Evolutionary conservation across 64 coral and sea anemone species (phyloP).

Genomic region (Stichodactyla mertensii): DNA sequence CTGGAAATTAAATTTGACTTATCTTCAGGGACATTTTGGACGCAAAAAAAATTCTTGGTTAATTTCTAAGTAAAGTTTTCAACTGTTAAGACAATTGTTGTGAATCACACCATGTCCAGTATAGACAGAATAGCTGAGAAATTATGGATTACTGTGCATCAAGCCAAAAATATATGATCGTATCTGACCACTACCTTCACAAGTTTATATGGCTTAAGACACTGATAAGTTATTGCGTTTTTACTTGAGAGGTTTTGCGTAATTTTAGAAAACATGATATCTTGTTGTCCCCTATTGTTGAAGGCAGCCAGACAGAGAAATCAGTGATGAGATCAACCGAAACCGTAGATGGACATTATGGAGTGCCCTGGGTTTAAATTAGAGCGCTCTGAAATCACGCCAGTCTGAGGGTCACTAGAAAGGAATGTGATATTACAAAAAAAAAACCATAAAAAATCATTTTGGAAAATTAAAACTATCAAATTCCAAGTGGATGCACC

Average conservation of each 20-base stretch:
- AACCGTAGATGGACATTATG: background rate
- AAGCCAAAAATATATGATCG: background rate
- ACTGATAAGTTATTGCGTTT: background rate
- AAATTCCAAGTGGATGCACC: conserved; percentile 5
- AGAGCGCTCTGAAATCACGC: background rate
- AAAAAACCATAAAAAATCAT: background rate
- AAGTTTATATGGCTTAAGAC: background rate
- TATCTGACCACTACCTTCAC: background rate
- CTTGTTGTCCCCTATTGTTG: conserved; percentile 8
- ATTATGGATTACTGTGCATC: background rate
- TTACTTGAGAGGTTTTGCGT: conserved; percentile 14
- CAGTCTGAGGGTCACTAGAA: background rate
- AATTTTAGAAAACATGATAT: conserved; percentile 8
- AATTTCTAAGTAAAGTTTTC: background rate
- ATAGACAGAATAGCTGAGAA: background rate
- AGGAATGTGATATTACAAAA: background rate
- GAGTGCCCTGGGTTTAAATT: no score
- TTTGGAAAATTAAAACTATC: conserved; percentile 3
- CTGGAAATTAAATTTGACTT: background rate
- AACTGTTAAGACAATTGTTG: background rate
- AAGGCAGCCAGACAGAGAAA: background rate
- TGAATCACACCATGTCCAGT: background rate
- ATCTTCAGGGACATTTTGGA: background rate
- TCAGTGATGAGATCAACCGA: conserved; percentile 2
- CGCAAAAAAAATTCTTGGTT: background rate